These are phyloP conservation scores for Australoheros scitulus DNA, from an alignment of 2,113 vertebrate species.

Conservation along the genomic window DNA sequence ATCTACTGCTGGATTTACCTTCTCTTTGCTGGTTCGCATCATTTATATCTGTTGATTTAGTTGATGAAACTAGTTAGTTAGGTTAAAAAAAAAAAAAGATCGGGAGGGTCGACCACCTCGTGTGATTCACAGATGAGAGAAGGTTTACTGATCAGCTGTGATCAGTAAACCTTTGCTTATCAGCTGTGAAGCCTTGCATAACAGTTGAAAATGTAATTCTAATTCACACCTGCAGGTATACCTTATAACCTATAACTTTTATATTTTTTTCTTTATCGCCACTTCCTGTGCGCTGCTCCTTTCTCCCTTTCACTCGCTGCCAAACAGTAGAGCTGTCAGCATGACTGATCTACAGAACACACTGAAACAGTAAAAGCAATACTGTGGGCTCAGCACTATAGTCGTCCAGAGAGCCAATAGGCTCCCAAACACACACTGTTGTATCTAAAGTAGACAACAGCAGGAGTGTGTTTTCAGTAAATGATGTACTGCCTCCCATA, in stretches of 20 bases:
- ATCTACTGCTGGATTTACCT: background rate
- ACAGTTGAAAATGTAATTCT: too few species aligned
- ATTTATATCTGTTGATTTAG: background rate
- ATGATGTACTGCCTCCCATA: background rate
- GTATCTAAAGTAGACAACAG: background rate
- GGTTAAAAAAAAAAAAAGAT: background rate
- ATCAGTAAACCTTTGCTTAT: too few species aligned
- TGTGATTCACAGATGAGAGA: too few species aligned
- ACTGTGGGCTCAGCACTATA: constrained; percentile 56
- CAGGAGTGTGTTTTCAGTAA: background rate
- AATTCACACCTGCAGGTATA: background rate
- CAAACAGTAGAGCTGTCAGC: constrained; percentile 16
- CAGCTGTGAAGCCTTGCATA: too few species aligned
- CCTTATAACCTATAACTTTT: background rate
- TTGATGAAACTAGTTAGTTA: background rate
- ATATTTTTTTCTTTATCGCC: background rate
- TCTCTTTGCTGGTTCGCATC: background rate
- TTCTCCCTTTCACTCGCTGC: background rate
- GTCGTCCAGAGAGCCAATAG: constrained; percentile 36
- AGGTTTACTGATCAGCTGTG: background rate
- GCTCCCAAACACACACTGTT: constrained; percentile 2
- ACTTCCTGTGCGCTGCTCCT: background rate
- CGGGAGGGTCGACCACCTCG: background rate
- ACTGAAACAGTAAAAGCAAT: constrained; percentile 29
- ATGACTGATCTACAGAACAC: constrained; percentile 46